Evolutionary conservation across 2,888 invertebrate genomes (phyloP), one percentile per base, ranked within the genome.

Genomic region (Gymnocheta viridis): DNA sequence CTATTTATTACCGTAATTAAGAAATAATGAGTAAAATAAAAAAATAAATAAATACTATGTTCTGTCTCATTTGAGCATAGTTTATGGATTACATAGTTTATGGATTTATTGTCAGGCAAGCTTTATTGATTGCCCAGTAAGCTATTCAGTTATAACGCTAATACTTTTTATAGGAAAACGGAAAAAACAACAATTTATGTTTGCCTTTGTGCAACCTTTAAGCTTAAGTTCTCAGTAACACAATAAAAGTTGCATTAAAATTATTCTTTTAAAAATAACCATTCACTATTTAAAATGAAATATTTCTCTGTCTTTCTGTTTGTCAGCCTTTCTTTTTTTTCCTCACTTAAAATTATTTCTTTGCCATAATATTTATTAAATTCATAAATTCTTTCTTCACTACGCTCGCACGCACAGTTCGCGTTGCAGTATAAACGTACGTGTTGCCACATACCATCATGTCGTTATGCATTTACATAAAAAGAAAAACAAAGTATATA

Each of bases 401-500:
- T 19, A 10, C 38, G 9, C 7, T 17, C 47, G 7, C 19, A 47
- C 19, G 19, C 24, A 49, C 27, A n/a, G n/a, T n/a, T n/a, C 60
- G n/a, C 27, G 6, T 27, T 38, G n/a, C 47, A 58, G 32, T 49
- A 24, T 14, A 17, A 77, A 58, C 29, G 72, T 66, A 76, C 66
- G 76, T 77, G 76, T 56, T 47, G 19, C 35, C n/a, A 47, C 67
- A 67, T 77, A n/a, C 66, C 76, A 58, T 47, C 67, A 77, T 77
- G 67, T 58, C 66, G 47, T 47, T 67, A 58, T 19, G 47, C 67
- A 58, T 58, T 67, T 47, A 24, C 24, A 66, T 54, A 49, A 73
- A 49, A 73, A 35, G 9, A 17, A 73, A 35, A n/a, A 17, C 7
- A 5, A 9, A 70, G 4, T 32, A n/a, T 4, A 6, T 1, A 32